Evolutionary conservation across 1,140 invertebrate species (phyloP).

Genomic region (Zaprionus ornatus): DNA sequence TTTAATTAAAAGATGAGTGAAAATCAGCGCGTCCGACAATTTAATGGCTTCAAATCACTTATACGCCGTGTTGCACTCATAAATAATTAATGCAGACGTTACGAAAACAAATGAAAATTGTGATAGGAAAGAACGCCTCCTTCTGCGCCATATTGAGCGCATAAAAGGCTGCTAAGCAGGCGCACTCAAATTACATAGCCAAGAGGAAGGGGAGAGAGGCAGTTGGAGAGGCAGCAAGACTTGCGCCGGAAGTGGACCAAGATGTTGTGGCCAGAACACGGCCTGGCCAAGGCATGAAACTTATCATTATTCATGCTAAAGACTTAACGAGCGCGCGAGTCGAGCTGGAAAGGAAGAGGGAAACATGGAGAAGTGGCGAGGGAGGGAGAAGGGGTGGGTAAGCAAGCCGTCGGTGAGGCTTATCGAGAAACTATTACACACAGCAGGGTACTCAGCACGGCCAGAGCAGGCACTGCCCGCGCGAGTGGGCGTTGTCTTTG

Average conservation of each 20-base stretch:
- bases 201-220: neutral
- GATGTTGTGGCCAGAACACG: slow-evolving; percentile 53
- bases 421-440: slow-evolving; percentile 74
- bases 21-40: slow-evolving; percentile 50
- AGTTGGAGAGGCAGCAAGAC: slow-evolving; percentile 2
- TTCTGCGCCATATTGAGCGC: slow-evolving; percentile 69
- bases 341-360: slow-evolving; percentile 6
- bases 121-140: slow-evolving; percentile 30
- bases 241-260: slow-evolving; percentile 53
- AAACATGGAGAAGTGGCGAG: neutral
- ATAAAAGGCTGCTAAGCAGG: slow-evolving; percentile 75
- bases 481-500: slow-evolving; percentile 43
- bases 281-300: slow-evolving; percentile 57
- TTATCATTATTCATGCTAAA: slow-evolving; percentile 84
- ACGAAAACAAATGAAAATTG: slow-evolving; percentile 66
- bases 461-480: neutral
- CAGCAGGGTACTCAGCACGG: slow-evolving; percentile 43
- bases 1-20: slow-evolving; percentile 67
- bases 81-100: slow-evolving; percentile 78
- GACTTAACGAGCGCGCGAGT: slow-evolving; percentile 79
- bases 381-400: neutral
- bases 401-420: slow-evolving; percentile 32
- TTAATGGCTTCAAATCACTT: slow-evolving; percentile 66
- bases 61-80: slow-evolving; percentile 68
- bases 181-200: slow-evolving; percentile 61